These are phyloP conservation scores for Cremastinae sp. DNA, from an alignment of 2,888 invertebrate genomes.

Conservation along the genomic window DNA sequence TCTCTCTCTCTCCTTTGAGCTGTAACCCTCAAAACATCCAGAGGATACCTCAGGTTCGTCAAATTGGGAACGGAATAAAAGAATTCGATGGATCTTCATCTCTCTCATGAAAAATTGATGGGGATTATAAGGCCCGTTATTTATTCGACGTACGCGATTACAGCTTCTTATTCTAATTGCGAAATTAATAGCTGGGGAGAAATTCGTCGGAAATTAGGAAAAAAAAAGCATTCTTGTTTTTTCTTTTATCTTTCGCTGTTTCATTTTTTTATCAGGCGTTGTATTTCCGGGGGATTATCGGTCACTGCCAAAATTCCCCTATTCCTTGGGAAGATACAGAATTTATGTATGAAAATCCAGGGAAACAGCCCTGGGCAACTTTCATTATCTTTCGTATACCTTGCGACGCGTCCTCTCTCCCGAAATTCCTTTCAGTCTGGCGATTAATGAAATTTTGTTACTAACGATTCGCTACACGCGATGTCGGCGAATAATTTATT, in stretches of 20 bases:
- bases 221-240: not conserved
- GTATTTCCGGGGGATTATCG: slow-evolving; percentile 44
- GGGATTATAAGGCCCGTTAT: not conserved
- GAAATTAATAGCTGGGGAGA: too few relatives aligned
- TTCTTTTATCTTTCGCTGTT: not conserved
- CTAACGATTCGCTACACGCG: not conserved
- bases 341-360: not conserved
- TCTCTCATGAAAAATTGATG: not conserved
- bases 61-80: slow-evolving; percentile 56
- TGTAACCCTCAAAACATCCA: slow-evolving; percentile 13
- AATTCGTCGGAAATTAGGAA: not conserved
- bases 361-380: not conserved
- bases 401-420: slow-evolving; percentile 22
- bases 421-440: not conserved
- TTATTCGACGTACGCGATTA: not conserved
- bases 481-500: too few relatives aligned
- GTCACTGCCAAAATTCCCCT: slow-evolving; percentile 42
- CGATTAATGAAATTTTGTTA: not conserved
- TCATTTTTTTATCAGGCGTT: slow-evolving; percentile 14
- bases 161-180: too few relatives aligned
- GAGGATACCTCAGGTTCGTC: slow-evolving; percentile 38
- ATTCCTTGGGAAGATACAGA: not conserved
- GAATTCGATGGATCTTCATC: not conserved
- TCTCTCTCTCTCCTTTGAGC: slow-evolving; percentile 4
- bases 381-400: slow-evolving; percentile 27